Conservation (phyloP, 2,113 vertebrate genomes). For the Sarotherodon lohbergeri region DNA sequence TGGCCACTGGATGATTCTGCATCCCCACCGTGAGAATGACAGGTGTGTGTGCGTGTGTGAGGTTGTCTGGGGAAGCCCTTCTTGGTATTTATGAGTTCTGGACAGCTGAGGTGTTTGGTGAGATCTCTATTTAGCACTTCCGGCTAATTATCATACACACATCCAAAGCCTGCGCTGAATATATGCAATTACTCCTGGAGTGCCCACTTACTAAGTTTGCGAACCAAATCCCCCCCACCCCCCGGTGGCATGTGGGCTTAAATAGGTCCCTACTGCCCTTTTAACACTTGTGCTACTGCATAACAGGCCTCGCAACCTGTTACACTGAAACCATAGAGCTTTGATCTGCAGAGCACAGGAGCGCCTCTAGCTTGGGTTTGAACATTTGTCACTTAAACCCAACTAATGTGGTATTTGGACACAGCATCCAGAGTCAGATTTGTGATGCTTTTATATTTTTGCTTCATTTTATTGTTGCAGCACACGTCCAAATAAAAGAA, state of each 20-base stretch:
- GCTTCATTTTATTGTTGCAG: not conserved
- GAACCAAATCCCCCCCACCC: conserved; percentile 33
- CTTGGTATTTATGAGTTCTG: conserved; percentile 65
- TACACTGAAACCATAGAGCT: conserved; percentile 13
- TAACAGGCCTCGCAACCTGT: conserved; percentile 41
- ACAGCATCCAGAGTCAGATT: fast-evolving
- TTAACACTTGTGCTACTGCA: conserved; percentile 63
- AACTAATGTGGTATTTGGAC: not conserved
- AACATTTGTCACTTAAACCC: conserved; percentile 23
- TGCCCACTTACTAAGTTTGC: conserved; percentile 46
- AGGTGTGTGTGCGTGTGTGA: conserved; percentile 43
- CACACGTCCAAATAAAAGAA: not conserved
- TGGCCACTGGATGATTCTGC: conserved; percentile 37
- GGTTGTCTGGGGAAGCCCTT: conserved; percentile 30
- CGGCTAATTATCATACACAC: conserved; percentile 57
- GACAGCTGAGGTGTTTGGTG: conserved; percentile 66
- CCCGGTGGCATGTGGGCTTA: conserved; percentile 48
- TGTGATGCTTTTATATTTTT: not conserved
- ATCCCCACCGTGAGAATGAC: conserved; percentile 47
- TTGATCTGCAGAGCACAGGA: conserved; percentile 28
- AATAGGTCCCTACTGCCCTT: conserved; percentile 65
- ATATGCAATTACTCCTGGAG: conserved; percentile 43
- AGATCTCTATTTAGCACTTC: conserved; percentile 73
- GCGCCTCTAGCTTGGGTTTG: not conserved
- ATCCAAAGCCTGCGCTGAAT: conserved; percentile 32